Evolutionary conservation across 2,888 invertebrate species (phyloP), one percentile per base, ranked within the genome.

Genomic region (Nomada ruficornis): DNA sequence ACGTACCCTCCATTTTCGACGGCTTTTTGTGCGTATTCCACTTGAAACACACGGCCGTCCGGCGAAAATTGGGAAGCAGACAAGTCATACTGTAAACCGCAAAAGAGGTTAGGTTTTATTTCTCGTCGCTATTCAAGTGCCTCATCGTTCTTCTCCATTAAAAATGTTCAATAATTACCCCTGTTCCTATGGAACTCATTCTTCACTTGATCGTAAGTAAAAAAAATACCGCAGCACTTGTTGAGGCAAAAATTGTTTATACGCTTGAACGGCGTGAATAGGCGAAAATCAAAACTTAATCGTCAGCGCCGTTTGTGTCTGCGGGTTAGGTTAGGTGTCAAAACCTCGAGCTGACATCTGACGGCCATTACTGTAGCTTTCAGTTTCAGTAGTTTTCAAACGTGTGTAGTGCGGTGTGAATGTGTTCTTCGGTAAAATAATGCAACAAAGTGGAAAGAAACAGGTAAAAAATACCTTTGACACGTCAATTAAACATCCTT

Each of bases 61-160:
- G 99, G 99, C 2, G 99, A 99, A 95, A 99, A 99, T 95, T 99
- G 99, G 59, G 99, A 99, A n/a, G 99, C 99, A 80, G 99, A 99
- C 91, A 99, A 95, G 96, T 99, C 99, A 94, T 99, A 99, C 98
- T 99, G 94, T 73, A 95, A 95, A 87, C 80, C 85, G 85, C 79
- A 85, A 67, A 57, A 78, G 79, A 89, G 88, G 89, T 91, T 91
- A 91, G 76, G 68, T 83, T 80, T 60, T 36, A 36, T 47, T 68
- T 70, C 60, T 20, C 63, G 36, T 67, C 13, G 5, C n/a, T 26
- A 75, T 64, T 55, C 36, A 71, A 74, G 89, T 90, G 59, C 88
- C 87, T 65, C 54, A 36, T 55, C 10, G 11, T 65, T 50, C 11
- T 55, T 57, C 36, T 23, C 9, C 13, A 69, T 44, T 77, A 76